Conservation (phyloP, 2,797 vertebrate genomes). For the Antennarius maculatus region DNA sequence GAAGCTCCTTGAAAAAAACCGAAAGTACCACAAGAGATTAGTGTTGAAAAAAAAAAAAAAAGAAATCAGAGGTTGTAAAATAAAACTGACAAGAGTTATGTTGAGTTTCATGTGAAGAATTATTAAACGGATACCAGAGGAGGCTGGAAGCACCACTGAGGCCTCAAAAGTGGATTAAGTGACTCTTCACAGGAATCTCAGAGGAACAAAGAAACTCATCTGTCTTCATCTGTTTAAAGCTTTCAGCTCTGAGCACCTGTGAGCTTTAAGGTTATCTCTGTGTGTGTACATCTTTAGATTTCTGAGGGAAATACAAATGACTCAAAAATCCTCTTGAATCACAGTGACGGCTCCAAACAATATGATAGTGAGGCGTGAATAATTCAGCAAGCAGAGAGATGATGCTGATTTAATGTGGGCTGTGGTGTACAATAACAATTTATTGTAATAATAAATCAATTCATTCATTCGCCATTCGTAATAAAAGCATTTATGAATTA, state of each 20-base stretch:
- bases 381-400: not conserved
- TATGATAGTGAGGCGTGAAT: not conserved
- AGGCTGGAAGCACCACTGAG: not conserved
- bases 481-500: no score
- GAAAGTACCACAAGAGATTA: not conserved
- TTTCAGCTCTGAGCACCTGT: constrained; percentile 50
- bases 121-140: constrained; percentile 51
- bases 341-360: not conserved
- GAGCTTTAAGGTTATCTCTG: constrained; percentile 26
- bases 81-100: not conserved
- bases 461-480: not conserved
- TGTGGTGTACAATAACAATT: not conserved
- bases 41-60: no score
- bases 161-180: constrained; percentile 44
- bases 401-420: not conserved
- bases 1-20: constrained; percentile 20
- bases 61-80: not conserved
- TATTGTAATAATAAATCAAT: not conserved
- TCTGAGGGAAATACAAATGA: constrained; percentile 13
- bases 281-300: constrained; percentile 27
- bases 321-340: constrained; percentile 3
- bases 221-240: constrained; percentile 53
- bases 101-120: constrained; percentile 13
- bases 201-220: constrained; percentile 37
- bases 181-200: constrained; percentile 42